phyloP scores from a whole-genome alignment of 2,113 vertebrate genomes.

The Nannobrachium achirus region DNA sequence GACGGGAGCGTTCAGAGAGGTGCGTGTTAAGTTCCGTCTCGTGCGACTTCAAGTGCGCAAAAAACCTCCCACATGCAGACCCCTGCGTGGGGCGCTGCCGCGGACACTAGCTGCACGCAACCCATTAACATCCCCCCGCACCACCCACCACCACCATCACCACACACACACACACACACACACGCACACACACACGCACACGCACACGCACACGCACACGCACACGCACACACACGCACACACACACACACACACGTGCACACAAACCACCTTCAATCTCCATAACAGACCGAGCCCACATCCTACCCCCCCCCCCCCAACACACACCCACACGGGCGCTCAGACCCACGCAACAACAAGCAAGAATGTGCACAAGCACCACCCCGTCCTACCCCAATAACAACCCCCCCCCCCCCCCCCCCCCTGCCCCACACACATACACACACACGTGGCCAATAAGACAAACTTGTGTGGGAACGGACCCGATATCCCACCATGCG shows the following conservation, averaged over 20 bases:
- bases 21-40: not conserved
- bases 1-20: not conserved
- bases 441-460: not conserved
- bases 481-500: constrained; percentile 10
- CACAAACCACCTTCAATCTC: too few relatives aligned
- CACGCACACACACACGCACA: constrained; percentile 2
- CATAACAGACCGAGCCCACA: not conserved
- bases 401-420: constrained; percentile 34
- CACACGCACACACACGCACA: constrained; percentile 8
- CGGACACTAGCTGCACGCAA: constrained; percentile 34
- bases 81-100: constrained; percentile 30
- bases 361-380: constrained; percentile 21
- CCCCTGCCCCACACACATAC: constrained; percentile 8
- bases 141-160: constrained; percentile 8
- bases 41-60: constrained; percentile 18
- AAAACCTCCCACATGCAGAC: constrained; percentile 18
- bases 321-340: not conserved
- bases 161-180: not conserved
- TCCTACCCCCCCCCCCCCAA: not conserved
- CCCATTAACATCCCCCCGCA: constrained; percentile 27
- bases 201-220: constrained; percentile 19
- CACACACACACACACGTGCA: constrained; percentile 25
- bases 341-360: not conserved
- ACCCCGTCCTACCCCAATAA: constrained; percentile 32
- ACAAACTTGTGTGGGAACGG: not conserved